These are phyloP conservation scores for Philaethria dido DNA, from an alignment of 2,888 invertebrate genomes.

Conservation along the genomic window DNA sequence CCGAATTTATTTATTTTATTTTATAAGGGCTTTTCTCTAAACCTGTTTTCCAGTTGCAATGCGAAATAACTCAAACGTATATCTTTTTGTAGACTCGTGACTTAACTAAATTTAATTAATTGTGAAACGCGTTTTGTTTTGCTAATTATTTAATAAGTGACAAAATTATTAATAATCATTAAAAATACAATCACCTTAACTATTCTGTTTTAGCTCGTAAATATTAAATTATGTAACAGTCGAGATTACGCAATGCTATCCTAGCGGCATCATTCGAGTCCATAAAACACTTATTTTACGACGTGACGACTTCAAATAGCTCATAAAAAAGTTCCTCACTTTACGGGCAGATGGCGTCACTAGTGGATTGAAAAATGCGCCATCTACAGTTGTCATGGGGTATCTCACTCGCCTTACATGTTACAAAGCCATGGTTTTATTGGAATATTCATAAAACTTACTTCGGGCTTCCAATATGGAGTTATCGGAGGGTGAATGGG, in stretches of 20 bases:
- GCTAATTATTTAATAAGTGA: neutral
- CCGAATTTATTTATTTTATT: constrained; percentile 54
- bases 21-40: constrained; percentile 34
- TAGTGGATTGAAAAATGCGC: constrained; percentile 58
- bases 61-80: neutral
- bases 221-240: constrained; percentile 35
- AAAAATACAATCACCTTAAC: neutral
- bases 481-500: constrained; percentile 80
- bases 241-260: constrained; percentile 54
- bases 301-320: constrained; percentile 73
- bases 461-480: constrained; percentile 75
- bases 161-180: neutral
- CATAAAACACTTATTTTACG: constrained; percentile 78
- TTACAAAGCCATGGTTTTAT: constrained; percentile 75
- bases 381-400: constrained; percentile 64
- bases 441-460: constrained; percentile 77
- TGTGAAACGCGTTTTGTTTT: too few species aligned
- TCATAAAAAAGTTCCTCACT: constrained; percentile 73
- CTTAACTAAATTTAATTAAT: neutral
- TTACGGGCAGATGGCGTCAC: constrained; percentile 76
- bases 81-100: neutral
- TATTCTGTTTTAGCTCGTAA: neutral
- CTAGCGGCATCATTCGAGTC: constrained; percentile 76
- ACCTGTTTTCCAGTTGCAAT: constrained; percentile 22
- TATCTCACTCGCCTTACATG: constrained; percentile 57